A percentile compares a stretch with the other conserved stretches of the same genome.
Evolutionary conservation across 2,797 vertebrate species (phyloP).

Genomic region (Muscicapa striata): DNA sequence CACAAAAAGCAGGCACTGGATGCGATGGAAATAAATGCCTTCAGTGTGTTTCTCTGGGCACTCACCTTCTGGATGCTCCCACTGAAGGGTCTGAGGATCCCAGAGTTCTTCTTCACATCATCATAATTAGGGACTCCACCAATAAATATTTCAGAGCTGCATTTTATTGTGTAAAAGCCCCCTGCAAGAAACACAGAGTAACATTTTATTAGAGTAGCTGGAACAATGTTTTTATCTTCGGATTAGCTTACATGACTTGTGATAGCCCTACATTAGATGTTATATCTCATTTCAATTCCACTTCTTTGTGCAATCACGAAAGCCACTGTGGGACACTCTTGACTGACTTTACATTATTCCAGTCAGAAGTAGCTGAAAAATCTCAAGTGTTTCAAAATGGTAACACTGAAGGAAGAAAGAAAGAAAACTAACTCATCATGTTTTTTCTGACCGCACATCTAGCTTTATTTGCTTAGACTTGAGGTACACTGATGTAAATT

Average conservation of each 20-base stretch:
- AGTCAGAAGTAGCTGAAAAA: background rate
- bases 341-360: background rate
- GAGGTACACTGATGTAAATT: background rate
- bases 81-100: slow-evolving; percentile 84
- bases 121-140: slow-evolving; percentile 91
- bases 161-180: slow-evolving; percentile 98
- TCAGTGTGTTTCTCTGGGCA: background rate
- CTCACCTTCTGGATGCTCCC: slow-evolving; percentile 92
- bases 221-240: background rate
- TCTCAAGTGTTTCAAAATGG: background rate
- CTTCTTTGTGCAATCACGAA: background rate
- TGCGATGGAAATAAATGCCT: background rate
- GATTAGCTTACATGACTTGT: background rate
- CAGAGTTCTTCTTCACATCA: slow-evolving; percentile 86
- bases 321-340: background rate
- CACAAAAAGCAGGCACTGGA: background rate
- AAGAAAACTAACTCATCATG: rapidly evolving
- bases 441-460: background rate
- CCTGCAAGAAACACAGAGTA: slow-evolving; percentile 72
- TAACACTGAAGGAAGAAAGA: background rate
- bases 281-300: background rate
- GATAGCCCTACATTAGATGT: background rate
- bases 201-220: background rate
- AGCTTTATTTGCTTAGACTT: background rate
- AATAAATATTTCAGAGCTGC: slow-evolving; percentile 91